Evolutionary conservation across 2,888 invertebrate genomes (phyloP).

Genomic region (Watsonalla cultraria): DNA sequence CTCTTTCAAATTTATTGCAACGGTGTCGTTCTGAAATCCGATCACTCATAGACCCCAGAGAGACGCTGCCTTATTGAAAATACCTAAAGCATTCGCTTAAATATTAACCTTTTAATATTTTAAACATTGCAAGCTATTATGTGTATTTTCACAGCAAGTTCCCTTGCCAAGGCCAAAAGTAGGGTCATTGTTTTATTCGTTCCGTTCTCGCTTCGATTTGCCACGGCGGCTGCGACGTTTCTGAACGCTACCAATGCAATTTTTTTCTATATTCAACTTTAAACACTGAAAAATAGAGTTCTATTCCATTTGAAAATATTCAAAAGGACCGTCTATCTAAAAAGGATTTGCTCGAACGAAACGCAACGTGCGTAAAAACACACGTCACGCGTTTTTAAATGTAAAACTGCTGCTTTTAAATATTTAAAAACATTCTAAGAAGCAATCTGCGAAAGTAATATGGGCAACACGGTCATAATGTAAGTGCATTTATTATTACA

Average conservation of each 20-base stretch:
- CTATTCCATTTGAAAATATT: constrained; percentile 15
- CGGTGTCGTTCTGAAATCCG: too few species aligned
- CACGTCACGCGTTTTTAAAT: constrained; percentile 4
- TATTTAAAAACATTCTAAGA: constrained; percentile 12
- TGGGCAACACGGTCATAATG: constrained; percentile 32
- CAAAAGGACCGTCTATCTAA: constrained; percentile 5
- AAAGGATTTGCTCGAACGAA: constrained; percentile 27
- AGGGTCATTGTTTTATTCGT: constrained; percentile 49
- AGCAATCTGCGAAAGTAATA: constrained; percentile 23
- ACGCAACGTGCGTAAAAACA: constrained; percentile 9
- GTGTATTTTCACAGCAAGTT: not conserved
- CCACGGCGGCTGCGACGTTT: constrained; percentile 22
- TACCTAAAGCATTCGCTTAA: too few species aligned
- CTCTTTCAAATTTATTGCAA: too few species aligned
- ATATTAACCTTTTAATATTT: too few species aligned
- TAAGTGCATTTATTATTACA: constrained; percentile 21
- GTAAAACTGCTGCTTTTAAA: constrained; percentile 1
- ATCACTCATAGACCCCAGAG: too few species aligned
- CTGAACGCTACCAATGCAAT: constrained; percentile 7
- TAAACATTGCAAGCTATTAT: not conserved
- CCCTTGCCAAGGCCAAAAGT: constrained; percentile 26
- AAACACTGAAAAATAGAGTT: constrained; percentile 16
- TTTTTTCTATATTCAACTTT: constrained; percentile 4
- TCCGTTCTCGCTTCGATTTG: constrained; percentile 36
- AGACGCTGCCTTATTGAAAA: too few species aligned